Percentiles rank a stretch among this genome's conserved stretches.
These are phyloP conservation scores for Cacatua alba DNA, from an alignment of 2,113 vertebrate genomes.

Conservation along the genomic window DNA sequence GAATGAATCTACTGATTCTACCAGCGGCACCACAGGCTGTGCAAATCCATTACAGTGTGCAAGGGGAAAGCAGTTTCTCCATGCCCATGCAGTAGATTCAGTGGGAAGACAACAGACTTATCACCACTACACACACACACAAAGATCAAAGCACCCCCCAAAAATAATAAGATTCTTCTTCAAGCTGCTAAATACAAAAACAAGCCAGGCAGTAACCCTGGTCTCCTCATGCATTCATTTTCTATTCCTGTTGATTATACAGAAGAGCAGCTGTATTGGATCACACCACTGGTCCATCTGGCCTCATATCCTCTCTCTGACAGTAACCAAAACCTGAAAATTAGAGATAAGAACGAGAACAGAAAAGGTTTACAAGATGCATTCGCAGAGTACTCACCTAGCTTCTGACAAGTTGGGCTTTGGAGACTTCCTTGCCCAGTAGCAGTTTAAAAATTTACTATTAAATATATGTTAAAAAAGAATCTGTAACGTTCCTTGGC, in stretches of 20 bases:
- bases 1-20: neutral
- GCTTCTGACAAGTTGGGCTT: neutral
- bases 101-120: neutral
- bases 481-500: neutral
- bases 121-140: neutral
- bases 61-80: neutral
- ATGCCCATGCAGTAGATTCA: rapidly evolving
- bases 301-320: neutral
- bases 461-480: neutral
- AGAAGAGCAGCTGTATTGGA: neutral
- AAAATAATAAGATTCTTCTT: neutral
- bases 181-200: neutral
- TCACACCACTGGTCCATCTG: neutral
- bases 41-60: neutral
- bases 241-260: neutral
- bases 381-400: neutral
- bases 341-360: neutral
- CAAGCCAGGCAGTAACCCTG: neutral
- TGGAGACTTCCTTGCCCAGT: neutral
- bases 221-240: neutral
- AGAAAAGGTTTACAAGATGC: neutral
- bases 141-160: neutral
- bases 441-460: neutral
- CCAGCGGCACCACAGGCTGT: neutral
- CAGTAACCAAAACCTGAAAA: neutral